phyloP scores from a whole-genome alignment of 2,797 vertebrate genomes.

The Taenioides sp. region DNA sequence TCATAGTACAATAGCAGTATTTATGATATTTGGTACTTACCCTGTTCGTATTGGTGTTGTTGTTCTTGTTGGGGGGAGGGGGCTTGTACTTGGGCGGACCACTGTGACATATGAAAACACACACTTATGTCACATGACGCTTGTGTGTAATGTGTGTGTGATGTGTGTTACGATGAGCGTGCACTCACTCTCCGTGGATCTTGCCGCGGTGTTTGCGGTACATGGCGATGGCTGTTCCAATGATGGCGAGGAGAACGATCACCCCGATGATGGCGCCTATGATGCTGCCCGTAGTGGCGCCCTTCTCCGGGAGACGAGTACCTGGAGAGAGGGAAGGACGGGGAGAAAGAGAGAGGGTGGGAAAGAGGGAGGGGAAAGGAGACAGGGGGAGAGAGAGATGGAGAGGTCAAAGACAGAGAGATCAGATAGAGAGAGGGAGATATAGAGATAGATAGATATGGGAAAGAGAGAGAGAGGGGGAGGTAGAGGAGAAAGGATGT shows the following conservation, averaged over 20 bases:
- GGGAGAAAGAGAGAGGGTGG: background rate
- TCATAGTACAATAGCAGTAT: too few relatives aligned
- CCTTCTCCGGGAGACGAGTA: slow-evolving; percentile 48
- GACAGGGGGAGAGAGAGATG: too few relatives aligned
- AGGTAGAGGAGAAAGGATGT: too few relatives aligned
- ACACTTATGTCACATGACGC: slow-evolving; percentile 21
- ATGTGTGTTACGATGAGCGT: too few relatives aligned
- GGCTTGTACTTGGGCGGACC: slow-evolving; percentile 79
- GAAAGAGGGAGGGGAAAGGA: background rate
- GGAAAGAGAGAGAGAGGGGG: too few relatives aligned
- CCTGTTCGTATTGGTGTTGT: slow-evolving; percentile 36
- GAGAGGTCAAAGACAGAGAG: too few relatives aligned
- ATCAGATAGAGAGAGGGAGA: too few relatives aligned
- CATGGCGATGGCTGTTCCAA: slow-evolving; percentile 66
- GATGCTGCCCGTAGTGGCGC: slow-evolving; percentile 65
- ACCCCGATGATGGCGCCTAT: slow-evolving; percentile 75
- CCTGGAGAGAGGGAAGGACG: slow-evolving; percentile 35
- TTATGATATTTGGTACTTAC: slow-evolving; percentile 58
- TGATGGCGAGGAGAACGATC: slow-evolving; percentile 71
- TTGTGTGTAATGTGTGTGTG: background rate
- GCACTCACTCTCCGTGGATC: slow-evolving; percentile 65
- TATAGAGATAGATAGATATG: too few relatives aligned
- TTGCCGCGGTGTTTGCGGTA: slow-evolving; percentile 59
- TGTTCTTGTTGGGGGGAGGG: slow-evolving; percentile 73
- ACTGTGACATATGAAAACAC: slow-evolving; percentile 59